These are phyloP conservation scores for Orthosia cruda DNA, from an alignment of 2,888 invertebrate genomes.

Conservation along the genomic window DNA sequence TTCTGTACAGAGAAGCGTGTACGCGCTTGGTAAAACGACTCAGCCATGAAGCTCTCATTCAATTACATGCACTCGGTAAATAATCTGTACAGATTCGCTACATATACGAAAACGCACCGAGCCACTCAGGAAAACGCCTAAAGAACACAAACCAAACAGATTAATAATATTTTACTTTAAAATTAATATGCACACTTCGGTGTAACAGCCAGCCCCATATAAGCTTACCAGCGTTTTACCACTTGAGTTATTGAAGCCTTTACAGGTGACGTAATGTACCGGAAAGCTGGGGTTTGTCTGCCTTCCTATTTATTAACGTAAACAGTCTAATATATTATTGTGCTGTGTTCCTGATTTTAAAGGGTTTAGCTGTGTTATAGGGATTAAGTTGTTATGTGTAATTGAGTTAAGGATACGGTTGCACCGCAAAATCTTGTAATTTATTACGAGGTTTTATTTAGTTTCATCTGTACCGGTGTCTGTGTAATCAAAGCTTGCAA, in stretches of 20 bases:
- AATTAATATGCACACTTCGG: constrained; percentile 28
- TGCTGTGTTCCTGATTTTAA: constrained; percentile 49
- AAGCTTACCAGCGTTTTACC: constrained; percentile 71
- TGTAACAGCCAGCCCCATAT: constrained; percentile 49
- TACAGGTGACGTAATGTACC: constrained; percentile 74
- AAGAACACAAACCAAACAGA: too few relatives aligned
- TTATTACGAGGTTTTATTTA: neutral
- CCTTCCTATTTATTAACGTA: constrained; percentile 56
- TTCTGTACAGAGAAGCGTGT: too few relatives aligned
- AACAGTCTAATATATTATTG: constrained; percentile 59
- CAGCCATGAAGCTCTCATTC: too few relatives aligned
- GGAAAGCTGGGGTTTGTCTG: constrained; percentile 63
- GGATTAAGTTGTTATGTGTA: constrained; percentile 19
- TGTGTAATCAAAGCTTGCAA: too few relatives aligned
- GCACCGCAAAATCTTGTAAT: neutral
- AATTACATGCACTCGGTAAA: too few relatives aligned
- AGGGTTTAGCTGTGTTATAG: constrained; percentile 21
- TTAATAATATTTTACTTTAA: too few relatives aligned
- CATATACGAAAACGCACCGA: too few relatives aligned
- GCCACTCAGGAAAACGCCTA: too few relatives aligned
- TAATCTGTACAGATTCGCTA: too few relatives aligned
- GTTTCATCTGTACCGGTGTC: too few relatives aligned
- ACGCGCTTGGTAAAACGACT: too few relatives aligned
- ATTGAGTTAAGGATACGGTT: constrained; percentile 1
- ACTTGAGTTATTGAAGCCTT: constrained; percentile 77